Evolutionary conservation across 2,797 vertebrate genomes (phyloP), one percentile per base, ranked within the genome.

Genomic region (Etheostoma perlongum): DNA sequence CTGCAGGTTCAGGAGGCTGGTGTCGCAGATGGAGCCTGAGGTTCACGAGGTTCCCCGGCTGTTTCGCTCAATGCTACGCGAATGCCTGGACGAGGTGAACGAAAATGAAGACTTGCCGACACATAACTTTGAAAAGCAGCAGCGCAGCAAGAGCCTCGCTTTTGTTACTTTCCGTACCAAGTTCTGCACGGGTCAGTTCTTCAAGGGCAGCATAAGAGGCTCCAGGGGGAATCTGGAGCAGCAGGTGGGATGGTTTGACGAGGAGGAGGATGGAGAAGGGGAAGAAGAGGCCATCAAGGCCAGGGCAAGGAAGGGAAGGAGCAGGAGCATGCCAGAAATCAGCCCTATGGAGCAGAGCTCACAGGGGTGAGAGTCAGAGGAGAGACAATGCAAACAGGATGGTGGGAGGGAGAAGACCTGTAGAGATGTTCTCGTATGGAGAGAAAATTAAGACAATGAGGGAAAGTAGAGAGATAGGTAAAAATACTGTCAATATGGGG

Each of bases 281-380:
- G 89, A 91, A 42, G 90, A 85, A 10, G 94, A 92, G 36, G 79
- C 70, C 46, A 81, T 88, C 5, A 88, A 85, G 40, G 85, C 72
- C 80, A 86, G 93, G 47, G 75, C 87, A 0, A 93, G 90, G 72
- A 95, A 90, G 81, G 94, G 92, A 42, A 90, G 95, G 73, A 96
- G 96, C 84, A 93, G 47, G 67, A 96, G 95, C 87, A 95, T 96
- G 96, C 96, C 95, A 25, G 95, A 96, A 23, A 96, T 96, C 58
- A 90, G 82, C 42, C 94, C 94, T 2, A 21, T 93, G 18, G 94
- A 95, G 82, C 91, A 95, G 74, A 92, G 90, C 12, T 84, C 93
- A 21, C 88, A 92, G 2, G 87, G 90, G 9, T 95, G 92, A 42
- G 62, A 48, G 30, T 36, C 30, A 54, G 58, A 16, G 46, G n/a